Base-by-base conservation (phyloP, 1,140 invertebrate species). In the Caerostris extrusa region DNA sequence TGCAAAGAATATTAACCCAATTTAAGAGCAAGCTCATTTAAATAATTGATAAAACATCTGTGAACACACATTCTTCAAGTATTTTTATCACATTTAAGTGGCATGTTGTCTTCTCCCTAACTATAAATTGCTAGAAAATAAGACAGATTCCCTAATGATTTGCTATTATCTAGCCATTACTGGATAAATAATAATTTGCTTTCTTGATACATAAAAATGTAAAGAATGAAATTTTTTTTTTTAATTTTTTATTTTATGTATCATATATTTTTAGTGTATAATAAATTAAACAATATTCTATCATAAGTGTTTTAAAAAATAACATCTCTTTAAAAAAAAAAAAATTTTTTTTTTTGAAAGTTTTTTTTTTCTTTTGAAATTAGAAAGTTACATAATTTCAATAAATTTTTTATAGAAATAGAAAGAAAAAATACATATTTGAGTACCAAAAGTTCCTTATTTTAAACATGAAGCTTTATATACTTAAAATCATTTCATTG, bases 21-120 rank as follows among this genome's bases (percentile, higher is more conserved):
- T 83, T 57, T 57, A 58, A 56, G n/a, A 17, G 82, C 7, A 56
- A 14, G 82, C 55, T 83, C 82, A 83, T 83, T 83, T 83, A 83
- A 83, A 83, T 83, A 83, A 83, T 83, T 83, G 56, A 83, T 83
- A 83, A 82, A 83, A 83, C 82, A 14, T 77, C 8, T 77, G 71
- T 50, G 71, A 34, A 77, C 71, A 77, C 71, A 77, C 10, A 53
- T 77, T 77, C 71, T 7, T 50, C 71, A 77, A 77, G 71, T 77
- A 50, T 50, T 77, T 77, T 77, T 77, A 77, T 10, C 53, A 77
- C 34, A 5, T 77, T 50, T 50, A 77, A 77, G 71, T 77, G 53
- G 8, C 71, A 50, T 50, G 10, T 77, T 77, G 71, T 77, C 34
- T 77, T 50, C 34, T 77, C 8, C 50, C 71, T 77, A 5, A 34